Base-by-base conservation (phyloP, 2,888 invertebrate genomes). In the Melinaea menophilus region DNA sequence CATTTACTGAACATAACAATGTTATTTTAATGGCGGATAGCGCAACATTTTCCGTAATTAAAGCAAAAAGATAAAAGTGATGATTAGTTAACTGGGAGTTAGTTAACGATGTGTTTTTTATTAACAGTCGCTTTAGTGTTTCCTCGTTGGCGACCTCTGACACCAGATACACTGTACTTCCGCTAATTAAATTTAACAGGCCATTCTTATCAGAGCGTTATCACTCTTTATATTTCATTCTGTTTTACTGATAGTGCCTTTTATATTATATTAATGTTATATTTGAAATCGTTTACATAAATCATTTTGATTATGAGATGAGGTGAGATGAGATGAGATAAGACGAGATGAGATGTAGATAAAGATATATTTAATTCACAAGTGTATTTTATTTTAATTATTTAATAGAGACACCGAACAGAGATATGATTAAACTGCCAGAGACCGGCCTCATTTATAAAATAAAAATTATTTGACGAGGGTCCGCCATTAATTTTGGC, bases 341-440 rank as follows among this genome's bases (percentile, higher is more conserved):
- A 22, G 22, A 22, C 22, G 22, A 22, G 22, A 22, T 22, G 22
- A 22, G 22, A 22, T 22, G 22, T 41, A 9, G 9, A 9, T 9
- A 41, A 3, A 41, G 9, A 9, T 5, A 37, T 37, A 37, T 7
- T 37, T 37, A 37, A 9, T 9, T 7, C 0, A 3, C 2, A 11
- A 41, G 7, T 22, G 7, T 41, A 41, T 9, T 41, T 41, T 9
- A 41, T 41, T 5, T 5, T 41, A 41, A 41, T 41, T 41, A 41
- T 41, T 9, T 41, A 41, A 9, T 41, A 45, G 22, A 31, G 56
- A 56, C 64, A 54, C 11, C 47, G 7, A 54, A 85, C 83, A 86
- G 85, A 85, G 88, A 88, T 86, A 86, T 89, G 84, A 90, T 90
- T 90, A 88, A 90, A 79, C 89, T 90, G 90, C 87, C 90, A 88